Evolutionary conservation across 2,797 vertebrate genomes (phyloP).

Genomic region (Darevskia nairensis): DNA sequence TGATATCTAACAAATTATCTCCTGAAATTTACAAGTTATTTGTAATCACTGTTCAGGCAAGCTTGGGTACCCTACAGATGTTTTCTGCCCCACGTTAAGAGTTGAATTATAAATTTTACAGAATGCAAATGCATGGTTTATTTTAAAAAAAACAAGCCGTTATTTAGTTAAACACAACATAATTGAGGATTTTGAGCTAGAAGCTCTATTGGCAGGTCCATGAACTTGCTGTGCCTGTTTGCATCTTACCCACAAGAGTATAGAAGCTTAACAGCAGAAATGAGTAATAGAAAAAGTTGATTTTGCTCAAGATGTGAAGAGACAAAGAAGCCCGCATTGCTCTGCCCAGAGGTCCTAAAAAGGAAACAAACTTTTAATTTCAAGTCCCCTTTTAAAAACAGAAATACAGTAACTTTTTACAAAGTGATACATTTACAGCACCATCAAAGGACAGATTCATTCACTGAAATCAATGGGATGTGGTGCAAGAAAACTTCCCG

Average conservation of each 20-base stretch:
- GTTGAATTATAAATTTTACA: constrained; percentile 13
- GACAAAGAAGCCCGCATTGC: constrained; percentile 81
- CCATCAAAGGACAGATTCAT: not conserved
- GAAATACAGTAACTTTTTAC: not conserved
- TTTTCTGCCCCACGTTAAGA: constrained; percentile 4
- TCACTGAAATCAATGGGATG: not conserved
- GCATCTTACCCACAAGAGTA: constrained; percentile 89
- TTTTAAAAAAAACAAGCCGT: not conserved
- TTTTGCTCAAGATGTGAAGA: constrained; percentile 90
- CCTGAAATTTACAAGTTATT: not conserved
- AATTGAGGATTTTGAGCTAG: constrained; percentile 12
- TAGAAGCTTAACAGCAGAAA: constrained; percentile 90
- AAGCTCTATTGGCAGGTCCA: constrained; percentile 27
- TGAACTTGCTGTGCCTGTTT: constrained; percentile 24
- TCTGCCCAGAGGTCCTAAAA: constrained; percentile 77
- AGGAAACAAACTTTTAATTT: constrained; percentile 47
- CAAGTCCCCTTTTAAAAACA: constrained; percentile 24
- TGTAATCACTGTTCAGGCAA: constrained; percentile 19
- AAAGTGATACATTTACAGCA: not conserved
- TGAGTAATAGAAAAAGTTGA: constrained; percentile 87
- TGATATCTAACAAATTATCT: not conserved
- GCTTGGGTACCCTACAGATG: not conserved
- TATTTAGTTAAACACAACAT: not conserved
- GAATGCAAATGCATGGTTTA: not conserved
- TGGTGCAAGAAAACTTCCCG: not conserved